These are phyloP conservation scores for Pammene aurita DNA, from an alignment of 2,888 invertebrate genomes.

Conservation along the genomic window DNA sequence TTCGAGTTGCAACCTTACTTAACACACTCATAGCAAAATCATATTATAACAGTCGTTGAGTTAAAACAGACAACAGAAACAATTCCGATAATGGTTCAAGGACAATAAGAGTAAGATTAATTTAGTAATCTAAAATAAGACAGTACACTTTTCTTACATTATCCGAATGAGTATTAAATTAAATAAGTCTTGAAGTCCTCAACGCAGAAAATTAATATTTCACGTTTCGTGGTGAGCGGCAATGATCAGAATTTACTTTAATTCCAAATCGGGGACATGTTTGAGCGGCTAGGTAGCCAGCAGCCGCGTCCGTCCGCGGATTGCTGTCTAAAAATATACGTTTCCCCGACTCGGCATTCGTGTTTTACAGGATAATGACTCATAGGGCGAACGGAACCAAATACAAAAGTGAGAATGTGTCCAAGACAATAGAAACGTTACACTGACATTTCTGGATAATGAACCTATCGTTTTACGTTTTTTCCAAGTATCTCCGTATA, in stretches of 20 bases:
- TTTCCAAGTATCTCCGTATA: not conserved
- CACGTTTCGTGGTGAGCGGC: slow-evolving; percentile 4
- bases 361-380: slow-evolving; percentile 78
- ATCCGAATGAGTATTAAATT: too few species aligned
- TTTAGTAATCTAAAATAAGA: not conserved
- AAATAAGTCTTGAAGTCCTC: not conserved
- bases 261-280: slow-evolving; percentile 51
- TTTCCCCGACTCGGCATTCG: slow-evolving; percentile 73
- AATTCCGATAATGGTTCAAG: not conserved
- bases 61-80: too few species aligned
- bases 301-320: slow-evolving; percentile 60
- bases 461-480: not conserved
- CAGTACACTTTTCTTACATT: too few species aligned
- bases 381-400: slow-evolving; percentile 60
- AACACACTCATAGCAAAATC: not conserved
- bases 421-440: slow-evolving; percentile 57
- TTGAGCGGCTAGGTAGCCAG: slow-evolving; percentile 53
- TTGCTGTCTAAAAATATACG: slow-evolving; percentile 76
- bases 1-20: not conserved
- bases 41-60: too few species aligned
- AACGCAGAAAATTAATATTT: not conserved
- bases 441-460: slow-evolving; percentile 11
- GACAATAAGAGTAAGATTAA: not conserved
- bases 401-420: slow-evolving; percentile 56
- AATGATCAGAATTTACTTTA: slow-evolving; percentile 44